Evolutionary conservation across 2,113 vertebrate species (phyloP), one percentile per base, ranked within the genome.

Genomic region (Platycercus adscitus): DNA sequence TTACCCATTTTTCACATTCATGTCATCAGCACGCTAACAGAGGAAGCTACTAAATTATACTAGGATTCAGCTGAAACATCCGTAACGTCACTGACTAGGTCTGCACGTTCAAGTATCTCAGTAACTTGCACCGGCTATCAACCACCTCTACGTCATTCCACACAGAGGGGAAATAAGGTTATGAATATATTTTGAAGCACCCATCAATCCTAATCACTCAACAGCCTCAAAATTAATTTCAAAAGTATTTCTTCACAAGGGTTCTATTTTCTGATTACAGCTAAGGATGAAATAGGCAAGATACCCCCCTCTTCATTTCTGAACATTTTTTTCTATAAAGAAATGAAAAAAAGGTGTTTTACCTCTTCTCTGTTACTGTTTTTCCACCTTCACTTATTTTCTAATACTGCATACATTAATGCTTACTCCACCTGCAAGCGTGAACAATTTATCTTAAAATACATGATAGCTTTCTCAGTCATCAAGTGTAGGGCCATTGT

Each of bases 401-500:
- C 46, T 76, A 47, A 39, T 49, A 47, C 33, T 7, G 7, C 35
- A 18, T 18, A 65, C 12, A 44, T 89, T 41, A 28, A 29, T 26
- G 37, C 79, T 73, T 19, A 65, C 13, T 49, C 15, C 41, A 81
- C 13, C 25, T 17, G 17, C 37, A 89, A 82, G 50, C 13, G 60
- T 11, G 17, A 52, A 16, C 17, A 55, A 3, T 50, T 64, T 39
- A 16, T 61, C 55, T 64, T 47, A 24, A 39, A 52, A 55, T 8
- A 58, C 11, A 10, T 6, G 3, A 79, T 1, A 4, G 6, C 21
- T 10, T 77, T 60, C 56, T 73, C 70, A 49, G 35, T 26, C 41
- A 56, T 26, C 63, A 85, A 0, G 0, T 21, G 24, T 4, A 72
- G 39, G 26, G 52, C 56, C 56, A 16, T 1, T 35, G 33, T 23